These are phyloP conservation scores for Thunnus albacares DNA, from an alignment of 2,797 vertebrate genomes.

Conservation along the genomic window DNA sequence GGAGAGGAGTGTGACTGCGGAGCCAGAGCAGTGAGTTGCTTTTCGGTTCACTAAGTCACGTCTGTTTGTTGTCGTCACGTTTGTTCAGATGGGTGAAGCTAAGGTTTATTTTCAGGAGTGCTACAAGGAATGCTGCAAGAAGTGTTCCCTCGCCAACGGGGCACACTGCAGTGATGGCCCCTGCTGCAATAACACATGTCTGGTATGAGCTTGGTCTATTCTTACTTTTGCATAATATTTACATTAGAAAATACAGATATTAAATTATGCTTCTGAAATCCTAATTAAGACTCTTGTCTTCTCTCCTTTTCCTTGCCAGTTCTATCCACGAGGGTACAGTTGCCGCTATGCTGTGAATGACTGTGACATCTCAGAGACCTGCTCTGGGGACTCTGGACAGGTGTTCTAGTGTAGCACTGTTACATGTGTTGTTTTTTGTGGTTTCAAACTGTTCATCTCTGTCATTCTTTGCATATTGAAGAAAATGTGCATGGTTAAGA, in stretches of 20 bases:
- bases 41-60: conserved; percentile 1
- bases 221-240: neutral
- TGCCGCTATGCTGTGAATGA: conserved; percentile 96
- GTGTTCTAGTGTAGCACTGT: conserved; percentile 77
- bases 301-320: conserved; percentile 82
- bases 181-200: conserved; percentile 96
- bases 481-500: conserved; percentile 27
- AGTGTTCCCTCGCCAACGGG: conserved; percentile 97
- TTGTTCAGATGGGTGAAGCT: conserved; percentile 24
- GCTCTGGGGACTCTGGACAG: conserved; percentile 98
- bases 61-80: conserved; percentile 13
- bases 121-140: conserved; percentile 97
- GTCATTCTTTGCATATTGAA: neutral
- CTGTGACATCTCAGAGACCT: conserved; percentile 97
- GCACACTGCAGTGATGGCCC: conserved; percentile 98
- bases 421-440: neutral
- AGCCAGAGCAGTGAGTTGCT: conserved; percentile 88
- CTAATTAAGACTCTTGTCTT: neutral
- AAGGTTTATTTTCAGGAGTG: conserved; percentile 88
- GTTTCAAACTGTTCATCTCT: neutral
- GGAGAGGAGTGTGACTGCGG: conserved; percentile 99
- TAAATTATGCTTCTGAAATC: neutral
- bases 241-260: neutral
- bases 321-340: conserved; percentile 93
- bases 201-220: conserved; percentile 84